phyloP scores from a whole-genome alignment of 2,888 invertebrate genomes.

The Hirtodrosophila alboralis region DNA sequence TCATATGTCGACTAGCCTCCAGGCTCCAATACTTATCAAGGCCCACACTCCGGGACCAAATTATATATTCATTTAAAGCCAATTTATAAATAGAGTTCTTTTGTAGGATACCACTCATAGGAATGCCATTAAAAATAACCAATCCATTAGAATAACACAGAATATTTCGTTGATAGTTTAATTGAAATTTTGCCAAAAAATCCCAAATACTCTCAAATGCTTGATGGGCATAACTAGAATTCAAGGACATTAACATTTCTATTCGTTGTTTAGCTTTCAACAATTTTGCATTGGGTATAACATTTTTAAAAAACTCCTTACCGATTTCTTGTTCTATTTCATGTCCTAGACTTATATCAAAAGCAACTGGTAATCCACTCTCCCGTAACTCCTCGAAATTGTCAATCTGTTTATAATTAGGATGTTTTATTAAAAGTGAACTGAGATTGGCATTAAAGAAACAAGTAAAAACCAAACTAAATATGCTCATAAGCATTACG shows the following conservation, averaged over 20 bases:
- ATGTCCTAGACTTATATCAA: not conserved
- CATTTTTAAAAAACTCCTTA: not conserved
- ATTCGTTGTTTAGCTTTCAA: not conserved
- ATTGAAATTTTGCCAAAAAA: slow-evolving; percentile 3
- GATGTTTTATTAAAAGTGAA: slow-evolving; percentile 32
- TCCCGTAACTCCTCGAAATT: slow-evolving; percentile 22
- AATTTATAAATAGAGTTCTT: slow-evolving; percentile 18
- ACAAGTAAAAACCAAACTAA: not conserved
- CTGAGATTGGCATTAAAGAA: slow-evolving; percentile 19
- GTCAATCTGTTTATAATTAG: slow-evolving; percentile 2
- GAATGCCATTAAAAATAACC: not conserved
- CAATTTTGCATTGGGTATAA: slow-evolving; percentile 3
- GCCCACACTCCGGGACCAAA: not conserved
- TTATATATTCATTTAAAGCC: slow-evolving; percentile 3
- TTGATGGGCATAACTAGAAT: slow-evolving; percentile 17
- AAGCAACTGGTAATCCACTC: slow-evolving; percentile 7
- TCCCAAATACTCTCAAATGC: not conserved
- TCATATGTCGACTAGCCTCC: not conserved
- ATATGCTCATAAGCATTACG: too few relatives aligned
- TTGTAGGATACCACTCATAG: not conserved
- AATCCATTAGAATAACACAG: slow-evolving; percentile 10
- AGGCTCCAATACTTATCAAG: not conserved
- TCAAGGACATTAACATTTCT: not conserved
- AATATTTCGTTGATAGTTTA: not conserved
- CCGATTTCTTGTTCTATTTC: not conserved